Percentiles rank a stretch among this genome's conserved stretches.
Conservation (phyloP, 1,140 invertebrate genomes). For the Linepithema humile region DNA sequence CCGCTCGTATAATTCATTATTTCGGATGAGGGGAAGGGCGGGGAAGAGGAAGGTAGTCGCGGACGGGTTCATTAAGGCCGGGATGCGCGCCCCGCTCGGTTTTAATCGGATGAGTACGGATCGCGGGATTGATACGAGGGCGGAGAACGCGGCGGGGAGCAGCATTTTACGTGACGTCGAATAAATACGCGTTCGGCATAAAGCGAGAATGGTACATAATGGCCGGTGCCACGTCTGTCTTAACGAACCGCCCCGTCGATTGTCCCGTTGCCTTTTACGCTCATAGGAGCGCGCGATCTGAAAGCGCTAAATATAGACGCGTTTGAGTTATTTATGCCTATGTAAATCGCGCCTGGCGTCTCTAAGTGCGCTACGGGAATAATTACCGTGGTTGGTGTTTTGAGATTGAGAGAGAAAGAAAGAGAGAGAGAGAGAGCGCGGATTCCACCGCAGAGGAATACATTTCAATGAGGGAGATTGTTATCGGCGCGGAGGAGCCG, state of each 20-base stretch:
- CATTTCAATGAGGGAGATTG: slow-evolving; percentile 50
- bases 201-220: slow-evolving; percentile 26
- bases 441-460: slow-evolving; percentile 28
- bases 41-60: slow-evolving; percentile 9
- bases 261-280: slow-evolving; percentile 22
- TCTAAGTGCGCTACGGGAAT: slow-evolving; percentile 32
- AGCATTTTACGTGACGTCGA: slow-evolving; percentile 26
- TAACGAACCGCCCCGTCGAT: slow-evolving; percentile 40
- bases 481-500: slow-evolving; percentile 31
- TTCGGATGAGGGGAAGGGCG: slow-evolving; percentile 3
- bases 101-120: slow-evolving; percentile 56
- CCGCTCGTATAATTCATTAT: slow-evolving; percentile 67
- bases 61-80: slow-evolving; percentile 64
- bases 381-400: slow-evolving; percentile 26
- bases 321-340: slow-evolving; percentile 23
- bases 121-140: slow-evolving; percentile 55
- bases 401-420: background rate
- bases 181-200: slow-evolving; percentile 48
- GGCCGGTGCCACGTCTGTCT: background rate
- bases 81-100: slow-evolving; percentile 35
- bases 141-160: background rate
- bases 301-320: slow-evolving; percentile 37
- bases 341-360: slow-evolving; percentile 37
- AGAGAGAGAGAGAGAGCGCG: background rate
- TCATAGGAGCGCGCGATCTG: slow-evolving; percentile 18